Percentiles rank a stretch among this genome's conserved stretches.
These are phyloP conservation scores for Lasioglossum calceatum DNA, from an alignment of 2,888 invertebrate genomes.

Conservation along the genomic window DNA sequence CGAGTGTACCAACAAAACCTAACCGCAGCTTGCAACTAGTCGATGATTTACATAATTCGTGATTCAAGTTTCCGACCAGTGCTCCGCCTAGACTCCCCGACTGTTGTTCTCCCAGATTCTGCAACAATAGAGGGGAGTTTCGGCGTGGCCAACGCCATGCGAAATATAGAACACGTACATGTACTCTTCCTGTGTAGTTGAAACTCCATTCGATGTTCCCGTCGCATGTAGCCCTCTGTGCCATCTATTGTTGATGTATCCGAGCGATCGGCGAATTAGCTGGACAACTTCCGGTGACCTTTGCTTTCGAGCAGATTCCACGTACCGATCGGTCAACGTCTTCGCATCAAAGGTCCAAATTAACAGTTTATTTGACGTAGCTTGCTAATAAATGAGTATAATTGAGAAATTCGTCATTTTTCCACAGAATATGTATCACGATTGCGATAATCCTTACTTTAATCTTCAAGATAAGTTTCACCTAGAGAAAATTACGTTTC, in stretches of 20 bases:
- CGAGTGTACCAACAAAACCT: conserved; percentile 84
- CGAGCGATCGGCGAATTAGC: conserved; percentile 10
- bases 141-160: conserved; percentile 74
- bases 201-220: conserved; percentile 64
- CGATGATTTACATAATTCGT: conserved; percentile 56
- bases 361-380: too few relatives aligned
- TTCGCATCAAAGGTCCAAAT: too few relatives aligned
- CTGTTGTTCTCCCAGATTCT: conserved; percentile 50
- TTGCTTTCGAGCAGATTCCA: neutral
- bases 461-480: neutral
- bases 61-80: conserved; percentile 64
- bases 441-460: too few relatives aligned
- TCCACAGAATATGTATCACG: too few relatives aligned
- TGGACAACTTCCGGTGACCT: neutral
- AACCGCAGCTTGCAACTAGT: conserved; percentile 79
- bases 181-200: conserved; percentile 61
- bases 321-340: neutral
- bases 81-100: conserved; percentile 74
- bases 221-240: conserved; percentile 61
- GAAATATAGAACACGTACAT: conserved; percentile 39
- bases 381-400: too few relatives aligned
- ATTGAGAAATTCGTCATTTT: too few relatives aligned
- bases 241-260: conserved; percentile 47
- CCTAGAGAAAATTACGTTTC: neutral
- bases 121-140: conserved; percentile 73